Evolutionary conservation across 2,797 vertebrate genomes (phyloP).

Genomic region (Trichosurus vulpecula): DNA sequence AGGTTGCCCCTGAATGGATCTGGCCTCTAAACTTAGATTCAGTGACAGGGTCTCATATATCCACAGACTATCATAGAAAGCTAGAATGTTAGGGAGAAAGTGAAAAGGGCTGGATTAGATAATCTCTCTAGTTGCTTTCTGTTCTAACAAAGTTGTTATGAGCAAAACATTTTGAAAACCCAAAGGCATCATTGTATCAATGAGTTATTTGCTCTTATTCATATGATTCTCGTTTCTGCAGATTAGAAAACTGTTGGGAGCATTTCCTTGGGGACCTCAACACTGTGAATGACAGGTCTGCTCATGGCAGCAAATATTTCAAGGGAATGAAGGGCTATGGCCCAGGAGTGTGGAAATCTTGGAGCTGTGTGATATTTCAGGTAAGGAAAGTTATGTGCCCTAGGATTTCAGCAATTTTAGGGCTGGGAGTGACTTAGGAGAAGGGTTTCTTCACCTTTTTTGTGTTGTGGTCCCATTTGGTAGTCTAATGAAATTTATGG

Average conservation of each 20-base stretch:
- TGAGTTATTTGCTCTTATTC: not conserved
- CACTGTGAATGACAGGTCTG: not conserved
- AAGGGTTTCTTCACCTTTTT: not conserved
- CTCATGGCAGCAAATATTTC: not conserved
- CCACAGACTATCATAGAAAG: not conserved
- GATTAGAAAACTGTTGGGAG: not conserved
- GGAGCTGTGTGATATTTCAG: not conserved
- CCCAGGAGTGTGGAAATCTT: not conserved
- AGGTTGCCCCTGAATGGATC: not conserved
- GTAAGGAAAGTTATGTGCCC: not conserved
- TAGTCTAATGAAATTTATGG: not conserved
- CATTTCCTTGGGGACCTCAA: not conserved
- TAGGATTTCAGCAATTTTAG: not conserved
- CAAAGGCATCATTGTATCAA: not conserved
- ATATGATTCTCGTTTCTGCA: not conserved
- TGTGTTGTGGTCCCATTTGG: not conserved
- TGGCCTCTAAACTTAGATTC: not conserved
- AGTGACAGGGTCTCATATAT: not conserved
- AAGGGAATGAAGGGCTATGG: not conserved
- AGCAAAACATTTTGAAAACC: not conserved
- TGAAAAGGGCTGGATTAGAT: not conserved
- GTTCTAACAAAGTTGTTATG: not conserved
- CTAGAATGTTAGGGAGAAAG: not conserved
- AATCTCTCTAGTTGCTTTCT: not conserved
- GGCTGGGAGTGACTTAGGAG: not conserved